Base-by-base conservation (phyloP, 2,888 invertebrate species). In the Macaria liturata region DNA sequence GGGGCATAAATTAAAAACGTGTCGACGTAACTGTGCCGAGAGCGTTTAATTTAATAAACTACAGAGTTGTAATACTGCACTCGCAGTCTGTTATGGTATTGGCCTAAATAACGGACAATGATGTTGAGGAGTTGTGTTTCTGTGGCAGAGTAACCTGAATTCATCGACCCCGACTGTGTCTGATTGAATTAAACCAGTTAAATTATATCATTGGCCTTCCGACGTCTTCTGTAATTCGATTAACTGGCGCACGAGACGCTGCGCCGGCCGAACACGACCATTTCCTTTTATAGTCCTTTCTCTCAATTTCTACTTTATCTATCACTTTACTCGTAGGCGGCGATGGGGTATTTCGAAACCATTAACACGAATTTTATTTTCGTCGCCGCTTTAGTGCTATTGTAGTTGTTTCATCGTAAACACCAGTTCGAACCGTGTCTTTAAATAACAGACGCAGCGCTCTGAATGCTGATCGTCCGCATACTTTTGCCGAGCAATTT, bases 181-280 rank as follows among this genome's bases (percentile, higher is more conserved):
- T 70, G 80, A 87, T 88, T 84, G 78, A 84, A 88, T 89, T 89
- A 84, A 86, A 84, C 81, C 83, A 88, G 86, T 84, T 87, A 84
- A 90, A 88, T 90, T 88, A 88, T 89, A 88, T 88, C 86, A 90
- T 84, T 88, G 86, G 72, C 74, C 74, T 80, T 78, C 76, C 73
- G 81, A 78, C 80, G 80, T 81, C 79, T 78, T 71, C 80, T 63
- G 80, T 90, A 87, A 90, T 84, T 89, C 84, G 82, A 88, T 89
- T 87, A 87, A 75, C 68, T 67, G 71, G 76, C 75, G 71, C 75
- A 72, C 72, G 81, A 75, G 75, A 82, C 78, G 83, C 74, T 80
- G 66, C 70, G 65, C 61, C 71, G 74, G 74, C 78, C 69, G 69
- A 48, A 37, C 47, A 31, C 47, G 68, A 71, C 62, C 70, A 70